These are phyloP conservation scores for Hypotaenidia philippensis DNA, from an alignment of 2,797 vertebrate species.

Conservation along the genomic window DNA sequence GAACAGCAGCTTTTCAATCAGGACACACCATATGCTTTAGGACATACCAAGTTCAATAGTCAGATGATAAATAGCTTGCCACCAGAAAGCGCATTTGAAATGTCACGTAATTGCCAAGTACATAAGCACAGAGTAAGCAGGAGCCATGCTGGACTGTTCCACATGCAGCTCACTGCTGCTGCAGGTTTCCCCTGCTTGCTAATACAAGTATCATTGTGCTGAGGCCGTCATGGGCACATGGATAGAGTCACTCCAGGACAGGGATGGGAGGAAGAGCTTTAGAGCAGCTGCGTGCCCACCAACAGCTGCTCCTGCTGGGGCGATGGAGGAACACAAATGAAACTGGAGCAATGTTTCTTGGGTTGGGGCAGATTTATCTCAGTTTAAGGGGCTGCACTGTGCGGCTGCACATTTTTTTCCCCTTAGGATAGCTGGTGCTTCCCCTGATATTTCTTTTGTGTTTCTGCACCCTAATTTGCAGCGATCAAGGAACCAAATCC, in stretches of 20 bases:
- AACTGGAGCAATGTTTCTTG: neutral
- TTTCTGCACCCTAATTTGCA: neutral
- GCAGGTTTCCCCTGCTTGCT: rapidly evolving
- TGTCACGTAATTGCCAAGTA: neutral
- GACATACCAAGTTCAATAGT: conserved; percentile 64
- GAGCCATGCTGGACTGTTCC: neutral
- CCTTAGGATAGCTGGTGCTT: neutral
- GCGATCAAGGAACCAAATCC: neutral
- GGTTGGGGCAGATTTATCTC: neutral
- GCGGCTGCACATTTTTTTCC: neutral
- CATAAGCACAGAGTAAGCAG: neutral
- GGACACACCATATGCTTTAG: neutral
- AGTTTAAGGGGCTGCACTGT: neutral
- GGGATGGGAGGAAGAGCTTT: neutral
- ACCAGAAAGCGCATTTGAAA: conserved; percentile 27
- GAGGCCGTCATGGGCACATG: rapidly evolving
- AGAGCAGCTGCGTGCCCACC: neutral
- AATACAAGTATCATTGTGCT: neutral
- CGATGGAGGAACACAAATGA: rapidly evolving
- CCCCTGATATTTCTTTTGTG: neutral
- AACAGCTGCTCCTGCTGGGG: neutral
- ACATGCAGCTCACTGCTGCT: neutral
- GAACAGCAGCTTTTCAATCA: conserved; percentile 65
- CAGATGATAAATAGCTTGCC: conserved; percentile 59
- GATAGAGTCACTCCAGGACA: neutral